A percentile compares a stretch with the other conserved stretches of the same genome.
Evolutionary conservation across 1,140 invertebrate genomes (phyloP).

Genomic region (Mizuhopecten yessoensis): DNA sequence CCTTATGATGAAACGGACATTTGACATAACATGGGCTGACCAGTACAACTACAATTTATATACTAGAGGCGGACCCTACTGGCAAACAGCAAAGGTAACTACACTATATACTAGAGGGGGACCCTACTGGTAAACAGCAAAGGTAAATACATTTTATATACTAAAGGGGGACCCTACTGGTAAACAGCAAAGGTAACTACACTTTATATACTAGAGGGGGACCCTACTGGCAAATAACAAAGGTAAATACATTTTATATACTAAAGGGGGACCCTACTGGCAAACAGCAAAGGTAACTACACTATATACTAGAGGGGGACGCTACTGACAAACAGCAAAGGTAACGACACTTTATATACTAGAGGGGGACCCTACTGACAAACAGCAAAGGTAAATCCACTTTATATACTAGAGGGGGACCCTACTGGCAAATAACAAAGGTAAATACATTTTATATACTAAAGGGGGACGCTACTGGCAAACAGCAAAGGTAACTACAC

Average conservation of each 20-base stretch:
- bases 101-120: conserved; percentile 3
- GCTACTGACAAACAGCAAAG: neutral
- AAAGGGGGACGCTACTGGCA: conserved; percentile 99
- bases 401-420: neutral
- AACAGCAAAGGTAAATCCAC: neutral
- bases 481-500: conserved; percentile 88
- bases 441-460: conserved; percentile 90
- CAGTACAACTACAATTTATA: conserved; percentile 92
- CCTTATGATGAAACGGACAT: conserved; percentile 87
- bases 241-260: neutral
- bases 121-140: neutral
- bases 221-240: neutral
- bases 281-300: neutral
- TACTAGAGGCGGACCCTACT: conserved; percentile 97
- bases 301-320: neutral
- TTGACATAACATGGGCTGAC: conserved; percentile 93
- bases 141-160: neutral
- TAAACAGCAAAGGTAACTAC: no score
- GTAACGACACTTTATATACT: neutral
- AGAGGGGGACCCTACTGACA: neutral
- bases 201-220: neutral
- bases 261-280: neutral
- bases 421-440: neutral
- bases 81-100: conserved; percentile 93
- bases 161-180: neutral